phyloP scores from a whole-genome alignment of 2,888 invertebrate genomes.

The Chrysina gloriosa region DNA sequence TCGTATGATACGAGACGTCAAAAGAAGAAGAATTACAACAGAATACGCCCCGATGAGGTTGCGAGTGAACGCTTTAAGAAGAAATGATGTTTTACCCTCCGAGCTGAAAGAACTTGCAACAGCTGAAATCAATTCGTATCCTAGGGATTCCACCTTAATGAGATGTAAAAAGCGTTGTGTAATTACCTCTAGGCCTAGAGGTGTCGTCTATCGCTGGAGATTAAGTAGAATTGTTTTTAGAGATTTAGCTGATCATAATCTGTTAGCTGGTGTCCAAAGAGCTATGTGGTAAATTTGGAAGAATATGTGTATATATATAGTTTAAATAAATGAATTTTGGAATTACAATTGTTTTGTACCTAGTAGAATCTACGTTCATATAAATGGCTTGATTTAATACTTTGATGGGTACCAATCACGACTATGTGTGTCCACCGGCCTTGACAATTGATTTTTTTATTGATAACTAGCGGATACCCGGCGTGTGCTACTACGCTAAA shows the following conservation, averaged over 20 bases:
- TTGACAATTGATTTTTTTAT: too few relatives aligned
- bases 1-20: conserved; percentile 88
- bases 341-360: too few relatives aligned
- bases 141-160: conserved; percentile 76
- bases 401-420: too few relatives aligned
- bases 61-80: conserved; percentile 84
- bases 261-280: conserved; percentile 89
- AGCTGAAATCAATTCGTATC: conserved; percentile 79
- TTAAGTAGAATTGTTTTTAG: conserved; percentile 93
- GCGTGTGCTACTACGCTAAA: too few relatives aligned
- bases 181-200: conserved; percentile 88
- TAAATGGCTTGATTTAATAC: too few relatives aligned
- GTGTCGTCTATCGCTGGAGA: conserved; percentile 83
- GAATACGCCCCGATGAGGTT: conserved; percentile 82
- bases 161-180: conserved; percentile 83
- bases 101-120: conserved; percentile 84
- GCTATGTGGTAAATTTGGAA: conserved; percentile 91
- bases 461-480: too few relatives aligned
- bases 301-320: background rate
- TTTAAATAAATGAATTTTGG: conserved; percentile 5
- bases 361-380: too few relatives aligned
- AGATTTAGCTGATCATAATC: conserved; percentile 92
- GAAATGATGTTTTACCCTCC: conserved; percentile 85
- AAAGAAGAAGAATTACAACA: conserved; percentile 79
- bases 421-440: too few relatives aligned